Conservation (phyloP, 2,113 vertebrate genomes). For the Indicator indicator region DNA sequence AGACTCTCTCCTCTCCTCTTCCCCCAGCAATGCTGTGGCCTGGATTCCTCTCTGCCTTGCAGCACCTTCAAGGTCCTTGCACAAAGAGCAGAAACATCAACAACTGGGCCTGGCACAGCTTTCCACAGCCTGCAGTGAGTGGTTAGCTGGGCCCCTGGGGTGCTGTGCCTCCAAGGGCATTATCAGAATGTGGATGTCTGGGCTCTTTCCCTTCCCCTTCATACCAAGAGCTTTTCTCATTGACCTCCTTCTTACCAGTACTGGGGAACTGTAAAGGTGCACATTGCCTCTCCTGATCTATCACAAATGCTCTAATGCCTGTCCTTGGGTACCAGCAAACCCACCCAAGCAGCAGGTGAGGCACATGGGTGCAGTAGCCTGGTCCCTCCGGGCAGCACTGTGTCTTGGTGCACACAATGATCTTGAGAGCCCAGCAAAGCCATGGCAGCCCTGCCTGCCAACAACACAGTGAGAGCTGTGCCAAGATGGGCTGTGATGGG, state of each 20-base stretch:
- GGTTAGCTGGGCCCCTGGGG: background rate
- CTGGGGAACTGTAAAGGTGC: background rate
- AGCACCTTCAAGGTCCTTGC: background rate
- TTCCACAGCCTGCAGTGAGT: background rate
- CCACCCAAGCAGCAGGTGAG: background rate
- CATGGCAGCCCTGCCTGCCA: background rate
- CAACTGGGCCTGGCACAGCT: background rate
- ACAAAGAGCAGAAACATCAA: background rate
- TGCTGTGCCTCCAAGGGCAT: background rate
- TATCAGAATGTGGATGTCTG: background rate
- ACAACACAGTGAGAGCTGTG: fast-evolving
- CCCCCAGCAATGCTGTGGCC: background rate
- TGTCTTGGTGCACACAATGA: background rate
- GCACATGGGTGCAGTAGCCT: fast-evolving
- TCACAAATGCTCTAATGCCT: background rate
- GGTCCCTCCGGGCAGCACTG: background rate
- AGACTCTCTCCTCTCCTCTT: background rate
- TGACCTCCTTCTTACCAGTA: background rate
- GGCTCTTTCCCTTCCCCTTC: background rate
- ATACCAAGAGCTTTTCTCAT: background rate
- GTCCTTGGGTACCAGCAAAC: background rate
- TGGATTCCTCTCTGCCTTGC: background rate
- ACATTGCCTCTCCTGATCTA: background rate
- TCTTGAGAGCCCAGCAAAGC: background rate
- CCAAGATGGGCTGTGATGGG: background rate